Evolutionary conservation across 2,888 invertebrate genomes (phyloP).

Genomic region (Caenorhabditis sp.): DNA sequence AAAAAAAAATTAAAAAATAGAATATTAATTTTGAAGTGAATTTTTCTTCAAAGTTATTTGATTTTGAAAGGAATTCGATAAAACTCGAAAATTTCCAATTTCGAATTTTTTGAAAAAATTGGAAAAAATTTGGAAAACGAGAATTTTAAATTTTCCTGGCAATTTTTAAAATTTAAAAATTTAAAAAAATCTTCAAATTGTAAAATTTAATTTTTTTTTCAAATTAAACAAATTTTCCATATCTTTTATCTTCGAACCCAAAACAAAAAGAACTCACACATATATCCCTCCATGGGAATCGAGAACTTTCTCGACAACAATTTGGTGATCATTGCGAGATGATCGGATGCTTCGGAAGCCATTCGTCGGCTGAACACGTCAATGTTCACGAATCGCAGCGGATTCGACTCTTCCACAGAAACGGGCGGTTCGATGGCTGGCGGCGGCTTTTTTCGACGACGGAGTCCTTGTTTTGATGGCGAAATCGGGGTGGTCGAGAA

Average conservation of each 20-base stretch:
- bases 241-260: too few species aligned
- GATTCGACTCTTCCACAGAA: constrained; percentile 55
- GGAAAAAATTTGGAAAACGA: too few species aligned
- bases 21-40: too few species aligned
- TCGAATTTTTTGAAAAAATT: constrained; percentile 8
- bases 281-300: constrained; percentile 81
- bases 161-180: not conserved
- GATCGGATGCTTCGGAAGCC: constrained; percentile 61
- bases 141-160: too few species aligned
- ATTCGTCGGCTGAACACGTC: constrained; percentile 51
- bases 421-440: constrained; percentile 60
- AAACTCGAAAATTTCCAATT: too few species aligned
- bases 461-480: constrained; percentile 14
- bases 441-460: constrained; percentile 42
- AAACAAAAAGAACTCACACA: constrained; percentile 66
- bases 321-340: constrained; percentile 77
- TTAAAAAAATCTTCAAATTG: constrained; percentile 16
- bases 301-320: constrained; percentile 77
- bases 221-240: too few species aligned
- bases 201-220: not conserved
- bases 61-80: too few species aligned
- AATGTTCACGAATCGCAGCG: constrained; percentile 54
- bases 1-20: too few species aligned
- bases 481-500: constrained; percentile 27
- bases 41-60: too few species aligned